phyloP scores from a whole-genome alignment of 2,888 invertebrate species.

The Xestia c-nigrum region DNA sequence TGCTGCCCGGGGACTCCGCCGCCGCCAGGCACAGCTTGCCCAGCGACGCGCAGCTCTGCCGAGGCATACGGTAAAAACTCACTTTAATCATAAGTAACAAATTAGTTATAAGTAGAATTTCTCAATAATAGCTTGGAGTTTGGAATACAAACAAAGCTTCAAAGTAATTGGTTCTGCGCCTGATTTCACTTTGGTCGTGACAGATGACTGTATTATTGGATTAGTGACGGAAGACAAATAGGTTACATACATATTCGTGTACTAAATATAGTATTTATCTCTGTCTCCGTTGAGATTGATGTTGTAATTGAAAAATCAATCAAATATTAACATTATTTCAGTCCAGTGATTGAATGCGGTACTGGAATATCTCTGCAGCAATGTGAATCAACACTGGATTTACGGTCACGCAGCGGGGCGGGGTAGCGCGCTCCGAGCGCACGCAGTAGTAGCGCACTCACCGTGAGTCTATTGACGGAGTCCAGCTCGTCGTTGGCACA shows the following conservation, averaged over 20 bases:
- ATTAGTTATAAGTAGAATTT: too few species aligned
- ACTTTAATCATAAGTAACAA: neutral
- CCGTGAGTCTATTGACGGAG: slow-evolving; percentile 92
- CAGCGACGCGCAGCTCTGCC: slow-evolving; percentile 92
- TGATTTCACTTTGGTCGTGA: too few species aligned
- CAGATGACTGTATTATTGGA: too few species aligned
- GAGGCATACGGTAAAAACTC: neutral
- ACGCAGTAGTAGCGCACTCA: too few species aligned
- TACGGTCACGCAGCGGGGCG: too few species aligned
- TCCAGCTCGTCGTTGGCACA: slow-evolving; percentile 90
- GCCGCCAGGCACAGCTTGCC: slow-evolving; percentile 94
- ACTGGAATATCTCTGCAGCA: too few species aligned
- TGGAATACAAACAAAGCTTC: too few species aligned
- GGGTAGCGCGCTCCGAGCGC: too few species aligned
- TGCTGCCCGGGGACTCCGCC: slow-evolving; percentile 77
- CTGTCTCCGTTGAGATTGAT: neutral
- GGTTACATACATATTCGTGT: too few species aligned
- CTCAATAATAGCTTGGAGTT: neutral
- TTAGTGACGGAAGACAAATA: too few species aligned
- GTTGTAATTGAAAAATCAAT: neutral
- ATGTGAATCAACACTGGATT: neutral
- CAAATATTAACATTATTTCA: neutral
- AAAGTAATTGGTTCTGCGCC: too few species aligned
- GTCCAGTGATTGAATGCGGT: neutral
- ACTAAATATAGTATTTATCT: neutral